Base-by-base conservation (phyloP, 2,888 invertebrate species). In the Cephus runcator region DNA sequence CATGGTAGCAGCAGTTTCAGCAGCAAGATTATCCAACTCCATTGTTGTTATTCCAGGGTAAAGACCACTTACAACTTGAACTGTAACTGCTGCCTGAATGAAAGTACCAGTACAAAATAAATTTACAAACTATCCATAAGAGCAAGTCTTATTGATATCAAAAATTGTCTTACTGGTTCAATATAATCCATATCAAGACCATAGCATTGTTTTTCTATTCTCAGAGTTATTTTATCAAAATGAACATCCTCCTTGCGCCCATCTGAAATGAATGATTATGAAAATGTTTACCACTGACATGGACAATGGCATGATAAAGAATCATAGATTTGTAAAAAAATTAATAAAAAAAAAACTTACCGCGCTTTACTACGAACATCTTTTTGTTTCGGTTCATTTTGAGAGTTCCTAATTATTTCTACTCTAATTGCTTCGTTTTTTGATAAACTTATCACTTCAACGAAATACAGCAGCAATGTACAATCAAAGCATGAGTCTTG, bases 1-100 rank as follows among this genome's bases (percentile, higher is more conserved):
- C 96, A 99, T 97, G 40, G 97, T 97, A 15, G 99, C 99, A 30
- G 99, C 98, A 69, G 97, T 99, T 92, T 99, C 99, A 0, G 99
- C 99, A 73, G 99, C 99, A 82, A 99, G 93, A 91, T 98, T 99
- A 92, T 99, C 99, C 85, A 99, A 92, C 91, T 99, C 98, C 33
- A 98, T 96, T 0, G 99, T 99, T 11, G 98, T 98, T 1, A 99
- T 99, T 23, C 99, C 99, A 80, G 97, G 95, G 91, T 99, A 99
- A 69, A 99, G 93, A 0, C 99, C 99, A 92, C 93, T 97, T 84
- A 99, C 98, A 0, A 99, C 99, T 92, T 98, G 98, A 83, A 96
- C 92, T 0, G 98, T 97, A 81, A 98, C 97, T 75, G 95, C 93
- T 15, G 96, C 94, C 96, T 96, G 87, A 12, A 82, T 82, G 81